These are phyloP conservation scores for Oligia fasciuncula DNA, from an alignment of 2,888 invertebrate genomes.

Conservation along the genomic window DNA sequence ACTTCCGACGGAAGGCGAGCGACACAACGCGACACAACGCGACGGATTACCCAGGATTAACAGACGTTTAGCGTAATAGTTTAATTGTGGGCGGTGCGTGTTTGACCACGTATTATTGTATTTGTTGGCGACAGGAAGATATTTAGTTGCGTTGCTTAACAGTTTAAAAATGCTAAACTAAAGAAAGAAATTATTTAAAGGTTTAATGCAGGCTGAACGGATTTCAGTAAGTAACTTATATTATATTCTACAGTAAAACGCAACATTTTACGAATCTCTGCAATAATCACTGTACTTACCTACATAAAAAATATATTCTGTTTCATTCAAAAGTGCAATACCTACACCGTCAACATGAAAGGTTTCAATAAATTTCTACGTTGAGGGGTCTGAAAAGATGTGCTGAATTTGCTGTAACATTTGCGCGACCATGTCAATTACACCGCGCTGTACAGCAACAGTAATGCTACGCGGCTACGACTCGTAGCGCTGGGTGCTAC, in stretches of 20 bases:
- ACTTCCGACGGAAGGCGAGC: slow-evolving; percentile 38
- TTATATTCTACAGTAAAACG: not conserved
- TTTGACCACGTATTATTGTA: not conserved
- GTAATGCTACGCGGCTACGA: not conserved
- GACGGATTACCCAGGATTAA: slow-evolving; percentile 44
- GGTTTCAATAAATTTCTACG: not conserved
- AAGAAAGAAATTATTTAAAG: not conserved
- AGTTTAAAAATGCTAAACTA: not conserved
- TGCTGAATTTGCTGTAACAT: not conserved
- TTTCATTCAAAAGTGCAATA: not conserved
- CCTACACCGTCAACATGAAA: not conserved
- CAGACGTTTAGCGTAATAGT: slow-evolving; percentile 35
- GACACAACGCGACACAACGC: slow-evolving; percentile 13
- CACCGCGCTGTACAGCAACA: not conserved
- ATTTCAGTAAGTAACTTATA: not conserved
- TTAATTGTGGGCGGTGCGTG: slow-evolving; percentile 37
- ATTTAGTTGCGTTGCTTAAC: not conserved
- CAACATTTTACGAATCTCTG: not conserved
- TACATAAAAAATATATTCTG: not conserved
- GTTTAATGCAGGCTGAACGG: not conserved
- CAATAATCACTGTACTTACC: too few species aligned
- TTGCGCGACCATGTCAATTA: not conserved
- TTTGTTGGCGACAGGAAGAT: not conserved
- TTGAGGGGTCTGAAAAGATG: not conserved
- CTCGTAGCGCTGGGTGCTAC: slow-evolving; percentile 1